These are phyloP conservation scores for Neosalanx taihuensis DNA, from an alignment of 2,797 vertebrate genomes.

Conservation along the genomic window DNA sequence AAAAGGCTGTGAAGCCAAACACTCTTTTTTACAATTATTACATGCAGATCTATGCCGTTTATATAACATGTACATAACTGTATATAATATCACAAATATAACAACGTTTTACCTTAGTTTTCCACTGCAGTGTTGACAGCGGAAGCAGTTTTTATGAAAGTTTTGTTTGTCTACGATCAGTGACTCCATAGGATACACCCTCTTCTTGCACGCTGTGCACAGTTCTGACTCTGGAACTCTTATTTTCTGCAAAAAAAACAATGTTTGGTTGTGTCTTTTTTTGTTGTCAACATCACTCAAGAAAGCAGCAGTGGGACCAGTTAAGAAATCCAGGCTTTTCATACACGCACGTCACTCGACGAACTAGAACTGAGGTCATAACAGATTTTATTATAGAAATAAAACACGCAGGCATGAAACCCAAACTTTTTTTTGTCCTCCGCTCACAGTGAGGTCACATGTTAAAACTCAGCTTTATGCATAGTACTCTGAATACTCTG, in stretches of 20 bases:
- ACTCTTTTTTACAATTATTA: background rate
- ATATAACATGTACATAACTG: background rate
- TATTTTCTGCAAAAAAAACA: constrained; percentile 78
- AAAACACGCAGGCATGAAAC: constrained; percentile 24
- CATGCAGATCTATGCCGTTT: background rate
- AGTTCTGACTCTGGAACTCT: constrained; percentile 88
- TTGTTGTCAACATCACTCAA: background rate
- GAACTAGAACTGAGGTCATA: background rate
- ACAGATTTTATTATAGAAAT: background rate
- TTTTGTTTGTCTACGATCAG: constrained; percentile 91
- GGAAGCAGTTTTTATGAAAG: constrained; percentile 97
- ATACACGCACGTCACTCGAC: background rate
- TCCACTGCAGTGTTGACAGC: constrained; percentile 89
- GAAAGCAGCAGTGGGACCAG: background rate
- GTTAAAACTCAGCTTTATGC: constrained; percentile 21
- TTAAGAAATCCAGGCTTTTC: background rate
- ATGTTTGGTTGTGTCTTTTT: background rate
- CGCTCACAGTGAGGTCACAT: constrained; percentile 18
- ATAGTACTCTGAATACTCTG: constrained; percentile 33
- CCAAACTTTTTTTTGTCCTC: background rate
- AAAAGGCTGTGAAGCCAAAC: background rate
- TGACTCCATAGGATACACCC: constrained; percentile 95
- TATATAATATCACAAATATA: no score
- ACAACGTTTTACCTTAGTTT: constrained; percentile 83
- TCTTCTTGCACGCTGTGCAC: constrained; percentile 90